Conservation (phyloP, 2,888 invertebrate species). For the Calliphora vomitoria region DNA sequence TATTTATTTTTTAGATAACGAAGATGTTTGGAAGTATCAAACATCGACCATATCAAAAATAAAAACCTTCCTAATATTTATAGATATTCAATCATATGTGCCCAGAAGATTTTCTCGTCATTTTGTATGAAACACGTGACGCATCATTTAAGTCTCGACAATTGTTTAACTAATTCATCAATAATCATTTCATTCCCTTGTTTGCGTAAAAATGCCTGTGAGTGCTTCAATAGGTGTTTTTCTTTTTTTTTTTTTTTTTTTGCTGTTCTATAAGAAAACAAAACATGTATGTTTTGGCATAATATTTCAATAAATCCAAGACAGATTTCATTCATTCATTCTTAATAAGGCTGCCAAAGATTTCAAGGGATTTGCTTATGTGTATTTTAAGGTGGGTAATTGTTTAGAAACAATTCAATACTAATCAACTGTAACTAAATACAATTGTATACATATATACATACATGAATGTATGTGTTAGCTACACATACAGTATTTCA, state of each 20-base stretch:
- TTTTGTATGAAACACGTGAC: slow-evolving; percentile 34
- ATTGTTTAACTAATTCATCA: slow-evolving; percentile 53
- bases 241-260: neutral
- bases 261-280: neutral
- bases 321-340: slow-evolving; percentile 5
- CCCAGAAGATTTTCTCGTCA: neutral
- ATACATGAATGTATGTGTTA: neutral
- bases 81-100: neutral
- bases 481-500: neutral
- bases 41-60: too few relatives aligned
- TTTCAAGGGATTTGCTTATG: slow-evolving; percentile 1
- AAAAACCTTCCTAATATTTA: too few relatives aligned
- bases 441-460: slow-evolving; percentile 2
- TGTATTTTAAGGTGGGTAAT: neutral
- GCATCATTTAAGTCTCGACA: slow-evolving; percentile 43
- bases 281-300: slow-evolving; percentile 16
- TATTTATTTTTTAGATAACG: too few relatives aligned
- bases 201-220: too few relatives aligned
- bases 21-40: too few relatives aligned
- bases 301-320: slow-evolving; percentile 25
- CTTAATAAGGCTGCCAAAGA: neutral
- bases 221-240: neutral
- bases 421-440: slow-evolving; percentile 44
- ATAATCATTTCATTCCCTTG: slow-evolving; percentile 17
- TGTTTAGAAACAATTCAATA: slow-evolving; percentile 41